Conservation (phyloP, 2,888 invertebrate genomes). For the Leptinotarsa rubiginosa region DNA sequence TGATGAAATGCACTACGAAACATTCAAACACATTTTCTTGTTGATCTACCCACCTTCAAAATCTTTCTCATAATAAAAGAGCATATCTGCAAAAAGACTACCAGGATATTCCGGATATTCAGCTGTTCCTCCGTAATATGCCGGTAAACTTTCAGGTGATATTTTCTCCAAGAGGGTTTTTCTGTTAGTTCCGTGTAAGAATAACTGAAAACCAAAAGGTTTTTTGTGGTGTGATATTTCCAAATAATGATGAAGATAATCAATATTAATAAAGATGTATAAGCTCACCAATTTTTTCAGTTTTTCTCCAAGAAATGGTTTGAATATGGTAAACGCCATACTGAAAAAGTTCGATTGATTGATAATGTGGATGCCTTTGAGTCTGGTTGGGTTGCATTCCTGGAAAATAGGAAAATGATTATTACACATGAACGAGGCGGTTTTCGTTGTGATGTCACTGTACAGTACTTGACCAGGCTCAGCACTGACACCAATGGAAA, state of each 20-base stretch:
- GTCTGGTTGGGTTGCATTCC: conserved; percentile 84
- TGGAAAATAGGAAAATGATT: conserved; percentile 62
- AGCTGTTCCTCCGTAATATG: conserved; percentile 76
- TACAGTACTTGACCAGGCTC: no score
- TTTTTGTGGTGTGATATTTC: no score
- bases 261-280: neutral
- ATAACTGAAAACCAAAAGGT: conserved; percentile 66
- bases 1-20: no score
- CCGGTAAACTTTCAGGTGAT: conserved; percentile 71
- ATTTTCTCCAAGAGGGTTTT: conserved; percentile 72
- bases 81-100: conserved; percentile 74
- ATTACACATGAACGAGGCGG: no score
- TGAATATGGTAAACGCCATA: conserved; percentile 86
- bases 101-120: conserved; percentile 74
- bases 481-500: no score
- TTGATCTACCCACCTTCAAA: conserved; percentile 72
- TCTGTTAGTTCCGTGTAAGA: conserved; percentile 79
- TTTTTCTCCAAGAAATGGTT: conserved; percentile 89
- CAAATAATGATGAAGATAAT: no score
- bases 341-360: conserved; percentile 90
- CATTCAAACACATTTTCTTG: no score
- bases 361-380: conserved; percentile 89
- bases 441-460: no score
- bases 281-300: conserved; percentile 77
- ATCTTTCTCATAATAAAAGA: conserved; percentile 74